Evolutionary conservation across 2,888 invertebrate species (phyloP).

Genomic region (Microctonus hyperodae): DNA sequence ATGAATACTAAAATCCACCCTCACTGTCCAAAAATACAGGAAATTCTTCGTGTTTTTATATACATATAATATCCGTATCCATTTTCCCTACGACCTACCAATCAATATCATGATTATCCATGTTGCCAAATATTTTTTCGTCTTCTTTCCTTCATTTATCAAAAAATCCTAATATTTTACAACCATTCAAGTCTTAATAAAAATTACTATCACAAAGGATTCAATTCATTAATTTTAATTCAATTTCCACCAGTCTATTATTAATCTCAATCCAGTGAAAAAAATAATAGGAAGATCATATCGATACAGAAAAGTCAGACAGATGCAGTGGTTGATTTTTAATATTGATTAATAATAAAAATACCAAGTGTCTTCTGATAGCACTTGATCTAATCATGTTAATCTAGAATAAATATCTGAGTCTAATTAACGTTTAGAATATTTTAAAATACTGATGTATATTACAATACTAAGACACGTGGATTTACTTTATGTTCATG

Average conservation of each 20-base stretch:
- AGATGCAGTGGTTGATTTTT: not conserved
- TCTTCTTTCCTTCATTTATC: too few relatives aligned
- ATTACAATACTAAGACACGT: not conserved
- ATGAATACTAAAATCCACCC: too few relatives aligned
- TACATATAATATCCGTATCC: not conserved
- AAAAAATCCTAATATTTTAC: too few relatives aligned
- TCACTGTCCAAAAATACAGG: too few relatives aligned
- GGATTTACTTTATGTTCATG: not conserved
- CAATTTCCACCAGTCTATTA: too few relatives aligned
- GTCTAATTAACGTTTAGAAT: not conserved
- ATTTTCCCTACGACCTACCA: too few relatives aligned
- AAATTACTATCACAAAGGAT: too few relatives aligned
- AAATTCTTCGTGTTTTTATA: not conserved
- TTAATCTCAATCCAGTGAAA: too few relatives aligned
- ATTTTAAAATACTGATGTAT: not conserved
- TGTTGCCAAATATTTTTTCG: not conserved
- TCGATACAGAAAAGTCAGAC: not conserved
- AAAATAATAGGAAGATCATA: not conserved
- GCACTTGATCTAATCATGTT: not conserved
- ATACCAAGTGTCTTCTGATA: not conserved
- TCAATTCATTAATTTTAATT: too few relatives aligned
- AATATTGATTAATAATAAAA: not conserved
- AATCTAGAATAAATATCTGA: not conserved
- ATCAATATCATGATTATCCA: conserved; percentile 1
- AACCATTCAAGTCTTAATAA: too few relatives aligned